Percentiles rank a stretch among this genome's conserved stretches.
Conservation (phyloP, 2,113 vertebrate species). For the Bubo bubo region DNA sequence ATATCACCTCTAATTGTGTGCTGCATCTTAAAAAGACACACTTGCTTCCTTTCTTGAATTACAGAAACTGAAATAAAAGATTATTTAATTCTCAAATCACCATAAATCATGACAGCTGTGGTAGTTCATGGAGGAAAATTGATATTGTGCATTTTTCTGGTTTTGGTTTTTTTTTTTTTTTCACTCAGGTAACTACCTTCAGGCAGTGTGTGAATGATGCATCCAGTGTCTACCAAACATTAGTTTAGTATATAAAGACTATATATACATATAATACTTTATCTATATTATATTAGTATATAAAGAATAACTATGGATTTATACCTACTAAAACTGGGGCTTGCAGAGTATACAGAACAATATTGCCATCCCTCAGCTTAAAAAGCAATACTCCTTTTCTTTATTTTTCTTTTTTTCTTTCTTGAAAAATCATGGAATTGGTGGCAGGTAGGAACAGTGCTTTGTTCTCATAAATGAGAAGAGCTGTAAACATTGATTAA, state of each 20-base stretch:
- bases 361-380: conserved; percentile 33
- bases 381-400: conserved; percentile 30
- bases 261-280: too few species aligned
- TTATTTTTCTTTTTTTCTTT: neutral
- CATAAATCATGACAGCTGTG: conserved; percentile 49
- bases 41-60: conserved; percentile 25
- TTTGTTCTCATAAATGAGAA: conserved; percentile 68
- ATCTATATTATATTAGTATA: too few species aligned
- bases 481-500: conserved; percentile 75
- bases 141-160: neutral
- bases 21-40: neutral
- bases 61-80: conserved; percentile 19
- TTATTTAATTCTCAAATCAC: conserved; percentile 43
- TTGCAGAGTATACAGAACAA: conserved; percentile 36
- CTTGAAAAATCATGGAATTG: neutral
- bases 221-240: neutral
- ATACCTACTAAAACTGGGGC: neutral
- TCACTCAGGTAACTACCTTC: neutral
- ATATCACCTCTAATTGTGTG: neutral
- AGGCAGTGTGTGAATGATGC: neutral
- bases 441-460: conserved; percentile 54
- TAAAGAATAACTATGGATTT: conserved; percentile 19
- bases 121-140: conserved; percentile 28
- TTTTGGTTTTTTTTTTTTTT: neutral
- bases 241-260: too few species aligned